Base-by-base conservation (phyloP, 2,797 vertebrate species). In the Ibycter americanus region DNA sequence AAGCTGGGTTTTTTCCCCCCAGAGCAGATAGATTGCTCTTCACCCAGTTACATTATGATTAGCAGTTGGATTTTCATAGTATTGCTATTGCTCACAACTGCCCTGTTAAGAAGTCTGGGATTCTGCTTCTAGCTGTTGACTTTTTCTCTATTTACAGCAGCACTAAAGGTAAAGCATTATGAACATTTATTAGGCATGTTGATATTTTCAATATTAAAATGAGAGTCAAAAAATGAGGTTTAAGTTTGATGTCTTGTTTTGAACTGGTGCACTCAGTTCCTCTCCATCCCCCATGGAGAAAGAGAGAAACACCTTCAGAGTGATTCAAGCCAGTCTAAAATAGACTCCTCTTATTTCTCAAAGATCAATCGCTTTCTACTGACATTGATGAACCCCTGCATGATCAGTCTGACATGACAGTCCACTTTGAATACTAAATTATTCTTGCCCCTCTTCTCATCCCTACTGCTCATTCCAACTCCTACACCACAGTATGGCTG, bases 371-470 rank as follows among this genome's bases (percentile, higher is more conserved):
- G 85, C 95, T 94, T 93, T 94, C 87, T 74, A 83, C 81, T 63
- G 93, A 77, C 90, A 85, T 52, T 27, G 74, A 93, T 26, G 84
- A 92, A 90, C 59, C 62, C 46, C 66, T 62, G 67, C 78, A 56
- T 44, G 34, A 91, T 84, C 78, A 82, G 55, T 44, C 81, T 94
- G 78, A 96, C 81, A 83, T 22, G 67, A 80, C 74, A 90, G 95
- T 59, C 87, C 89, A 87, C 83, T 90, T 52, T n/a, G 73, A 92
- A 92, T 70, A 59, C 62, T 77, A 55, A 68, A 93, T 87, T 93
- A 95, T 94, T 95, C 86, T 90, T 92, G 62, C 86, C 62, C 80
- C 70, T 95, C 73, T 96, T 87, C 90, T 92, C 92, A 93, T 94
- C 74, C 42, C 40, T 70, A 85, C 58, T 0, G 4, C 42, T 92